Percentiles rank a stretch among this genome's conserved stretches.
phyloP scores from a whole-genome alignment of 2,888 invertebrate species.

The Gisinianus flammeolus region DNA sequence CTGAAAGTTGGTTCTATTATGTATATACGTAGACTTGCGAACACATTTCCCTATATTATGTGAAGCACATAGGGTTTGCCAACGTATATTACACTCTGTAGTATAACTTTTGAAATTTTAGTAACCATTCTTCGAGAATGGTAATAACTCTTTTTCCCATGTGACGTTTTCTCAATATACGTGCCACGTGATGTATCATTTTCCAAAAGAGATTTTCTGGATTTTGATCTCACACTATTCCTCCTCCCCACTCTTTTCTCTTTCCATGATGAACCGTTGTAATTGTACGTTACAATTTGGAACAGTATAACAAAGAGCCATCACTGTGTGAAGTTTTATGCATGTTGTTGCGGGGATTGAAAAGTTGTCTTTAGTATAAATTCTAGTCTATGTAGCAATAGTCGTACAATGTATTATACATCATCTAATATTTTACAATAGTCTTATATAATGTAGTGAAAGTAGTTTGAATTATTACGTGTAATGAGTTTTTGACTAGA shows the following conservation, averaged over 20 bases:
- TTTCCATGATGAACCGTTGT: constrained; percentile 34
- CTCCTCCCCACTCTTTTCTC: background rate
- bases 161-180: constrained; percentile 37
- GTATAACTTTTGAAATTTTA: background rate
- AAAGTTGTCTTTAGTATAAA: background rate
- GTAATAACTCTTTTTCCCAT: constrained; percentile 6
- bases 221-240: constrained; percentile 29
- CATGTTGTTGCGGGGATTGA: constrained; percentile 7
- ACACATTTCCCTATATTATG: too few relatives aligned
- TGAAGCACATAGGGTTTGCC: too few relatives aligned
- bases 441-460: too few relatives aligned
- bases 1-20: too few relatives aligned
- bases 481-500: too few relatives aligned
- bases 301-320: constrained; percentile 37
- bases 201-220: constrained; percentile 25
- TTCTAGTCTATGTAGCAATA: background rate
- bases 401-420: background rate
- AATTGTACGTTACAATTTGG: constrained; percentile 34
- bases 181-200: constrained; percentile 30
- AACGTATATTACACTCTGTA: too few relatives aligned
- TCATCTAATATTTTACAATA: too few relatives aligned
- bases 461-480: too few relatives aligned
- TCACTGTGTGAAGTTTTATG: background rate
- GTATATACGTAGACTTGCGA: too few relatives aligned
- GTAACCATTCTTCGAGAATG: background rate